Base-by-base conservation (phyloP, 2,888 invertebrate genomes). In the Drosophila eohydei region DNA sequence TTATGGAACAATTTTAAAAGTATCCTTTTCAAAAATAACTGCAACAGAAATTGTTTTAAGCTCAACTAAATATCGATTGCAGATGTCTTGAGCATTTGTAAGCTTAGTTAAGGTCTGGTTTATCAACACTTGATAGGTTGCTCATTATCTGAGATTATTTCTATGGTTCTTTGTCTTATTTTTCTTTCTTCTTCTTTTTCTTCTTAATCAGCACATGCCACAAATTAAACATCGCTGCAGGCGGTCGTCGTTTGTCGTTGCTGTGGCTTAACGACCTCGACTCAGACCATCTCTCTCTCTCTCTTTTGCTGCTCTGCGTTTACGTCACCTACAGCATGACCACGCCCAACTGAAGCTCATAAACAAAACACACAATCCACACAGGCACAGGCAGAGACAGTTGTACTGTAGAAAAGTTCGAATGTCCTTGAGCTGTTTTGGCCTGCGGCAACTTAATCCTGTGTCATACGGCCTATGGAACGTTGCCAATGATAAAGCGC, bases 401-500 rank as follows among this genome's bases (percentile, higher is more conserved):
- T 41, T 9, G 12, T 21, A 16, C 28, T 40, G 44, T 26, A 16
- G 46, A 36, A 56, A 58, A 52, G 58, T 52, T 46, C 69, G 56
- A 70, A 71, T 78, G 88, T 84, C 88, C 88, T 88, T 84, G 83
- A 78, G 76, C 66, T 71, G 71, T 58, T 69, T 28, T 56, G 60
- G 72, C 66, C 79, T 63, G 70, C 59, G 60, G 72, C 74, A 67
- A 67, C 64, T 74, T 74, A 80, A 82, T 80, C 82, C 78, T 84
- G 63, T 59, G 50, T 68, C 70, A 67, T 73, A 52, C 61, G 40
- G 71, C 67, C 57, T 66, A 68, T 69, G 78, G 68, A 78, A 78
- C 79, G 44, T 61, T 64, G 78, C 64, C 76, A 73, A 52, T 58
- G 58, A 59, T 52, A 65, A 58, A 72, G 43, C 58, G 12, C 40